Evolutionary conservation across 1,140 invertebrate species (phyloP).

Genomic region (Stenopsyche tienmushanensis): DNA sequence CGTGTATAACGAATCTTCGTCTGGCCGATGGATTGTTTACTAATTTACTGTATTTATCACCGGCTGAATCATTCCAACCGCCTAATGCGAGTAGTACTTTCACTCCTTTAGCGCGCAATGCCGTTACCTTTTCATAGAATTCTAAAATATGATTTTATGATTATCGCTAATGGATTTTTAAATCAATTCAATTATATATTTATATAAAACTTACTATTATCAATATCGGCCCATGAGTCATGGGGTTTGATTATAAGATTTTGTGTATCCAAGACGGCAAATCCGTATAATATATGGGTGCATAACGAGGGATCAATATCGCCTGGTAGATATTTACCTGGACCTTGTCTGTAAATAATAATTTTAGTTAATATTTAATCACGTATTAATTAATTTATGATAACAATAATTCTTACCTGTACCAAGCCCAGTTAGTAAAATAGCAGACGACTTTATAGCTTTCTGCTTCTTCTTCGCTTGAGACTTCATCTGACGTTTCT

Average conservation of each 20-base stretch:
- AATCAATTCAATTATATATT: not conserved
- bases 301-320: constrained; percentile 83
- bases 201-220: constrained; percentile 68
- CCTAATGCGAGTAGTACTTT: constrained; percentile 85
- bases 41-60: constrained; percentile 81
- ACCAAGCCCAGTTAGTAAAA: constrained; percentile 94
- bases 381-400: not conserved
- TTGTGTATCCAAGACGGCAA: constrained; percentile 79
- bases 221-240: constrained; percentile 85
- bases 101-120: constrained; percentile 70
- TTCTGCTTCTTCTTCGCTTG: constrained; percentile 35
- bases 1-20: constrained; percentile 71
- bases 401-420: constrained; percentile 51
- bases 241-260: constrained; percentile 78
- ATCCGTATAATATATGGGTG: constrained; percentile 90
- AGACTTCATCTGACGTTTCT: constrained; percentile 1
- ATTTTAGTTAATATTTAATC: not conserved
- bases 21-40: constrained; percentile 73
- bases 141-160: constrained; percentile 51
- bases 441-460: constrained; percentile 82
- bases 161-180: not conserved
- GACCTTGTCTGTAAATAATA: constrained; percentile 58
- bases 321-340: constrained; percentile 79
- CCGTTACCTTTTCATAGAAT: constrained; percentile 81
- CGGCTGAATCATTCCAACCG: constrained; percentile 87